These are phyloP conservation scores for Gymnodraco acuticeps DNA, from an alignment of 2,797 vertebrate genomes.

Conservation along the genomic window DNA sequence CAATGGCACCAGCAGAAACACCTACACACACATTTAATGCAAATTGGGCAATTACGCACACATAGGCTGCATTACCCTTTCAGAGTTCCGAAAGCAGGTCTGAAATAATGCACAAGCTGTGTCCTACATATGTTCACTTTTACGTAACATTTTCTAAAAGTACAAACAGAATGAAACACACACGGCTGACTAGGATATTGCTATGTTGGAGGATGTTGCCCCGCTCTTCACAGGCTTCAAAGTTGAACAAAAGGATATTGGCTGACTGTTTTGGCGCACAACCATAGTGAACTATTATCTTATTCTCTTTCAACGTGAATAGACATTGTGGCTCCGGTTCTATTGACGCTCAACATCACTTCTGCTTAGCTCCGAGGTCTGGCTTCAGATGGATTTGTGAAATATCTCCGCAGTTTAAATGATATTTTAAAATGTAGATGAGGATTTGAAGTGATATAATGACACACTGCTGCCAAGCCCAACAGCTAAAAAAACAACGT, in stretches of 20 bases:
- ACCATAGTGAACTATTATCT: slow-evolving; percentile 48
- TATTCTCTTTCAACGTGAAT: slow-evolving; percentile 50
- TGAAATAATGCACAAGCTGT: slow-evolving; percentile 44
- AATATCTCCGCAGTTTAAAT: slow-evolving; percentile 66
- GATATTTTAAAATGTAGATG: slow-evolving; percentile 55
- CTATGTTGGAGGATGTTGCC: slow-evolving; percentile 42
- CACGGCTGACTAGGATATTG: slow-evolving; percentile 28
- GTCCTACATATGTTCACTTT: slow-evolving; percentile 60
- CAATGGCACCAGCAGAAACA: not conserved
- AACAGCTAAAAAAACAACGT: slow-evolving; percentile 31
- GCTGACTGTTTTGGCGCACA: slow-evolving; percentile 29
- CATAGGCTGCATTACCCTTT: not conserved
- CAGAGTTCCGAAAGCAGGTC: slow-evolving; percentile 13
- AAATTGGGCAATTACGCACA: slow-evolving; percentile 34
- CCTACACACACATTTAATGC: slow-evolving; percentile 6
- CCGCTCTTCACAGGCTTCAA: slow-evolving; percentile 26
- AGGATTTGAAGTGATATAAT: slow-evolving; percentile 47
- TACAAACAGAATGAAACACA: slow-evolving; percentile 45
- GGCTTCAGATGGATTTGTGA: slow-evolving; percentile 60
- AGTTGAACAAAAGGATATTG: slow-evolving; percentile 44
- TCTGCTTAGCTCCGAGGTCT: slow-evolving; percentile 25
- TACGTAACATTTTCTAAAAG: slow-evolving; percentile 50
- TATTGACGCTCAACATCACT: slow-evolving; percentile 23
- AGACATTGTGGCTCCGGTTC: slow-evolving; percentile 38
- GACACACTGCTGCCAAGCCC: slow-evolving; percentile 17